phyloP scores from a whole-genome alignment of 2,113 vertebrate species.

The Takifugu bimaculatus region DNA sequence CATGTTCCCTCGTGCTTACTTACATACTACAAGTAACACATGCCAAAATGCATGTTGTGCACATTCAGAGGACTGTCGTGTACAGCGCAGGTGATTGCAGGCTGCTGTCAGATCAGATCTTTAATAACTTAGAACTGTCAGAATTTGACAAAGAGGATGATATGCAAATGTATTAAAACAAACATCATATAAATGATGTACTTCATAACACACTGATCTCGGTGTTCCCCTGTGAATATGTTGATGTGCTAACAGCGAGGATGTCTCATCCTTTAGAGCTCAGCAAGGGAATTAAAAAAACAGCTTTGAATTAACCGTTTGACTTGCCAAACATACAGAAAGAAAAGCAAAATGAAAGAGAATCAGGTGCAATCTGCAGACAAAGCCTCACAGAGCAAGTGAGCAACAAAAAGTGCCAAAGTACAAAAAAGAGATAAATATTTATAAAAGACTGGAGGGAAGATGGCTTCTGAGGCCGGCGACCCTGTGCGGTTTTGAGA shows the following conservation, averaged over 20 bases:
- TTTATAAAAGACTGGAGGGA: not conserved
- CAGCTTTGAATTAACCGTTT: conserved; percentile 6
- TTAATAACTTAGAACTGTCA: no score
- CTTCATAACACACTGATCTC: not conserved
- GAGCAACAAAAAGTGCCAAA: not conserved
- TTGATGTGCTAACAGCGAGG: conserved; percentile 1
- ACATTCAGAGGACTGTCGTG: no score
- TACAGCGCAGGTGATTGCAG: no score
- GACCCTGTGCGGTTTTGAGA: conserved; percentile 10
- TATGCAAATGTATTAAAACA: no score
- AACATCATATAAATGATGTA: not conserved
- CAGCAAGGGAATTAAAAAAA: not conserved
- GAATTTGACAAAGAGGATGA: no score
- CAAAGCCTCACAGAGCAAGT: not conserved
- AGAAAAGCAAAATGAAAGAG: no score
- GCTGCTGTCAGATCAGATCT: no score
- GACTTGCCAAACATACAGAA: conserved; percentile 1
- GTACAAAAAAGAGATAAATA: not conserved
- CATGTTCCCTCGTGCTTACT: no score
- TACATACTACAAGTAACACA: no score
- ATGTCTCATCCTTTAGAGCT: conserved; percentile 11
- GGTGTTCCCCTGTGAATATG: not conserved
- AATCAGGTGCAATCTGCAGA: not conserved
- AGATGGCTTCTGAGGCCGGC: conserved; percentile 7
- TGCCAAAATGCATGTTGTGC: no score